phyloP scores from a whole-genome alignment of 2,113 vertebrate species.

The Catharus bicknelli region DNA sequence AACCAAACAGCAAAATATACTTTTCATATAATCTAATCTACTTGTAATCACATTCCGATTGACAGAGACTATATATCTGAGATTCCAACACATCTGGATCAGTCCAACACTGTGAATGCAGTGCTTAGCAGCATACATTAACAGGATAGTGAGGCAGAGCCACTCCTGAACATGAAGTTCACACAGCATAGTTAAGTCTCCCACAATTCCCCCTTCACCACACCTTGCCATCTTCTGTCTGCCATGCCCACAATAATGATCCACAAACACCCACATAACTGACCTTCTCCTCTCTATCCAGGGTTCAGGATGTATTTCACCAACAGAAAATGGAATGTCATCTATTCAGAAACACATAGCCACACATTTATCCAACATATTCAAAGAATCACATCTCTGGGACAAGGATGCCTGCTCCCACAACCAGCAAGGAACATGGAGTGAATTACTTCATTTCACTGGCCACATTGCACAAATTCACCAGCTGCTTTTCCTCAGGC shows the following conservation, averaged over 20 bases:
- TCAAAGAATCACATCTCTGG: not conserved
- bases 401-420: not conserved
- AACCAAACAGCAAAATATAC: not conserved
- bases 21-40: not conserved
- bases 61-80: not conserved
- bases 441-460: not conserved
- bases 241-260: not conserved
- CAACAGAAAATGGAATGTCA: not conserved
- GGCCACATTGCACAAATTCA: not conserved
- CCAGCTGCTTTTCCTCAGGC: not conserved
- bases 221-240: not conserved
- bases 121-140: not conserved
- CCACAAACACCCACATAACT: not conserved
- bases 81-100: not conserved
- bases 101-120: not conserved
- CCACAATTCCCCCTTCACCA: not conserved
- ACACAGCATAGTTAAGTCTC: not conserved
- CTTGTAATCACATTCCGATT: not conserved
- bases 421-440: not conserved
- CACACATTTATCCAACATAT: not conserved
- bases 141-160: not conserved
- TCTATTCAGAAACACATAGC: not conserved
- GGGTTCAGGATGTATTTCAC: not conserved
- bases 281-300: not conserved
- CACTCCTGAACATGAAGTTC: not conserved